Conservation (phyloP, 2,888 invertebrate species). For the Adineta ricciae region DNA sequence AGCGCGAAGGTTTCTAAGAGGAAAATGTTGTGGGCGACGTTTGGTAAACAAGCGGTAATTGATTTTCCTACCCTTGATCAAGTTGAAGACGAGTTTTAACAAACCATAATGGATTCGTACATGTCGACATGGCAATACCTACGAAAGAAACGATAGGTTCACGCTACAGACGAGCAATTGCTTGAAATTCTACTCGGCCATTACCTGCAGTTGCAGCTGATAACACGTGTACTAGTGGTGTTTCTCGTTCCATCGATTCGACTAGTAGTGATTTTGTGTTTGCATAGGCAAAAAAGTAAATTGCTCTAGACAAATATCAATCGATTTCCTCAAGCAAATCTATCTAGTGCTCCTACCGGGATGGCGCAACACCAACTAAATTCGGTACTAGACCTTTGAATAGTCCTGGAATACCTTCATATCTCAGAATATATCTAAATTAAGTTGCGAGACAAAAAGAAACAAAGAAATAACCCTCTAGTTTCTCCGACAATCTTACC, state of each 20-base stretch:
- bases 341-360: constrained; percentile 53
- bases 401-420: constrained; percentile 80
- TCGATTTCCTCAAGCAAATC: background rate
- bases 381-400: constrained; percentile 97
- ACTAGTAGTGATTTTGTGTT: constrained; percentile 75
- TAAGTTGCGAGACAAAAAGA: background rate
- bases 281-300: constrained; percentile 96
- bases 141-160: background rate
- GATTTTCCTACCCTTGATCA: constrained; percentile 57
- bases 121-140: constrained; percentile 65
- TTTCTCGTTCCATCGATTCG: constrained; percentile 63
- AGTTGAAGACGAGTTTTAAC: constrained; percentile 93
- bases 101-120: constrained; percentile 97
- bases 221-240: constrained; percentile 68
- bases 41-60: no score
- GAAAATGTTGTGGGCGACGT: no score
- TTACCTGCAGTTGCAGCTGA: constrained; percentile 41
- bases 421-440: constrained; percentile 73
- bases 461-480: background rate
- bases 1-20: background rate
- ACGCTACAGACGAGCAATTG: no score
- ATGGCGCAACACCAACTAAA: constrained; percentile 92
- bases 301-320: constrained; percentile 60
- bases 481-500: no score
- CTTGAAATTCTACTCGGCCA: no score